These are phyloP conservation scores for Polyploca ridens DNA, from an alignment of 2,888 invertebrate genomes.

Conservation along the genomic window DNA sequence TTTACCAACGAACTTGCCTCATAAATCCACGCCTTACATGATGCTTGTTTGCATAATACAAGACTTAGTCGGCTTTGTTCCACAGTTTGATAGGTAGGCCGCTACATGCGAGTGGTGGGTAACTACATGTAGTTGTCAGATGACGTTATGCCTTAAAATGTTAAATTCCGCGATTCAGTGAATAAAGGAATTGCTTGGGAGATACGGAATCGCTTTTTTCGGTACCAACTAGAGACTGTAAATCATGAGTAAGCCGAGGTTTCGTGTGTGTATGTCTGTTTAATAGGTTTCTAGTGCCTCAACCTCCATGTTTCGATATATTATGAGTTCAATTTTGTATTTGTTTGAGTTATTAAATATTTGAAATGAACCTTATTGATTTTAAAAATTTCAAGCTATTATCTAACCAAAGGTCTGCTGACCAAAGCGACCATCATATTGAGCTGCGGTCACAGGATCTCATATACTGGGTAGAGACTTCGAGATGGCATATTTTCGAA, in stretches of 20 bases:
- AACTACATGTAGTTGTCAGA: slow-evolving; percentile 12
- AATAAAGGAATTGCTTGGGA: not conserved
- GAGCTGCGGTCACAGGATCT: no score
- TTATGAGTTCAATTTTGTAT: no score
- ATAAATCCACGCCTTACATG: slow-evolving; percentile 83
- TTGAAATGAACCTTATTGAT: no score
- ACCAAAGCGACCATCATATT: no score
- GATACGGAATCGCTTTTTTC: not conserved
- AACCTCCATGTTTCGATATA: no score
- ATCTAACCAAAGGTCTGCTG: no score
- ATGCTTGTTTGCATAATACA: slow-evolving; percentile 84
- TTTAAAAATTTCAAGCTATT: no score
- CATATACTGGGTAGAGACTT: no score
- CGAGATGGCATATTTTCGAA: no score
- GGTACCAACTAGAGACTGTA: not conserved
- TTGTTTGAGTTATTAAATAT: no score
- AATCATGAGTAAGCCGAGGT: not conserved
- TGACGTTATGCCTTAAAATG: not conserved
- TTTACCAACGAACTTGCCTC: slow-evolving; percentile 78
- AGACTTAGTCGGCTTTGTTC: slow-evolving; percentile 79
- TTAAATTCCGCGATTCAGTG: not conserved
- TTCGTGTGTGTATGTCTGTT: not conserved
- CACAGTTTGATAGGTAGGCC: slow-evolving; percentile 74
- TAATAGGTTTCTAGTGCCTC: not conserved
- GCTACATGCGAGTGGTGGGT: slow-evolving; percentile 47